Evolutionary conservation across 2,113 vertebrate species (phyloP).

Genomic region (Glaucidium brasilianum): DNA sequence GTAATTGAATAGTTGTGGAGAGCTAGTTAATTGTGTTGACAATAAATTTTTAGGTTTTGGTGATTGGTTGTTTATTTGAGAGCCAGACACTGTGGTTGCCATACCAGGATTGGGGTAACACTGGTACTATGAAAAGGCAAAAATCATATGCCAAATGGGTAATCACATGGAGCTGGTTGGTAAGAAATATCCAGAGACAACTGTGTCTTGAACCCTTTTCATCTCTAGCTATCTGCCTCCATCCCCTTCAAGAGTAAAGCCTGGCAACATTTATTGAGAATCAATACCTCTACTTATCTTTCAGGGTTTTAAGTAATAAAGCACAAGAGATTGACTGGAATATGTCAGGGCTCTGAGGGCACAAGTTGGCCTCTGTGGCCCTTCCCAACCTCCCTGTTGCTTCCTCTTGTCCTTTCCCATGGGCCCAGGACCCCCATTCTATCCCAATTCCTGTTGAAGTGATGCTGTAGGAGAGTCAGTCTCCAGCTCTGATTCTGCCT

Average conservation of each 20-base stretch:
- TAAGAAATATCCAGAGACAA: neutral
- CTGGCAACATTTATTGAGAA: neutral
- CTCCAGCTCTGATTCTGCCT: neutral
- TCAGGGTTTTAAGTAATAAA: neutral
- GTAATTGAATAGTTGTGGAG: too few species aligned
- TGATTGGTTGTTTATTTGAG: too few species aligned
- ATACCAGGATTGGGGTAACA: neutral
- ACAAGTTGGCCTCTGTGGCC: neutral
- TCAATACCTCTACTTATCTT: neutral
- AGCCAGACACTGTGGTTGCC: neutral
- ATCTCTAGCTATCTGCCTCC: neutral
- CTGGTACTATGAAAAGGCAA: neutral
- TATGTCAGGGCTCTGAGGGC: neutral
- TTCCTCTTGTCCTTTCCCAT: neutral
- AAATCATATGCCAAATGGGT: neutral
- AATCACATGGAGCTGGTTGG: neutral
- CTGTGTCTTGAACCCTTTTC: neutral
- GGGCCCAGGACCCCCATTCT: neutral
- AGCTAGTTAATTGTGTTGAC: too few species aligned
- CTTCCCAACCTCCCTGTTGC: neutral
- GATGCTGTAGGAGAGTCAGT: neutral
- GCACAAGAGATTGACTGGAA: neutral
- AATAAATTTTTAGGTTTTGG: too few species aligned
- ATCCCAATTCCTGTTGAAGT: rapidly evolving
- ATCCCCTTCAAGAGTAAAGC: neutral